Percentiles rank a stretch among this genome's conserved stretches.
Evolutionary conservation across 2,113 vertebrate species (phyloP).

Genomic region (Kryptolebias marmoratus): DNA sequence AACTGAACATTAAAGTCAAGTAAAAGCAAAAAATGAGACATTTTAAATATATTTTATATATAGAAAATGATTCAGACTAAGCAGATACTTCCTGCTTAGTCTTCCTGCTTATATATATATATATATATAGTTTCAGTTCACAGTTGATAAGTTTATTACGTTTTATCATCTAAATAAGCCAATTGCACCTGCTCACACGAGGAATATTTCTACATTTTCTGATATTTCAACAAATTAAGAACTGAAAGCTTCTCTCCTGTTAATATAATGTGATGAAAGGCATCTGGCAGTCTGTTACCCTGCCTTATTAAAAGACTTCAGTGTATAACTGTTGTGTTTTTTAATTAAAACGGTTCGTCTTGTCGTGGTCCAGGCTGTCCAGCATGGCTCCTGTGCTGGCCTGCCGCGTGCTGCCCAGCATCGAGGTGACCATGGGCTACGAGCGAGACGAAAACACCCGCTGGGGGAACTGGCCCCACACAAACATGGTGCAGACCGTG

Average conservation of each 20-base stretch:
- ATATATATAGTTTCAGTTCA: too few species aligned
- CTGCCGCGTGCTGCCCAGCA: slow-evolving; percentile 72
- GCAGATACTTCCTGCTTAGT: too few species aligned
- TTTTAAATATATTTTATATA: too few species aligned
- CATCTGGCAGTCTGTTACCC: background rate
- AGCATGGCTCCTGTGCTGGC: slow-evolving; percentile 79
- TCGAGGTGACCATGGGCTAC: slow-evolving; percentile 80
- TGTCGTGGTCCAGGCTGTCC: slow-evolving; percentile 63
- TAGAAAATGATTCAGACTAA: too few species aligned
- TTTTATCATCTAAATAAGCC: background rate
- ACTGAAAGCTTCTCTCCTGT: too few species aligned
- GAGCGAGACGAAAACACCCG: slow-evolving; percentile 74
- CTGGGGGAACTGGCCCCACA: slow-evolving; percentile 79
- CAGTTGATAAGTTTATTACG: too few species aligned
- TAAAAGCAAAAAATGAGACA: background rate
- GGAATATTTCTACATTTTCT: background rate
- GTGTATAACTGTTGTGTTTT: background rate
- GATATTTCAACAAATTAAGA: too few species aligned
- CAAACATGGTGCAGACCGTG: slow-evolving; percentile 76
- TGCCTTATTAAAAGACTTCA: background rate
- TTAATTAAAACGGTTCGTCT: background rate
- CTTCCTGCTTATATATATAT: too few species aligned
- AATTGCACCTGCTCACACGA: background rate
- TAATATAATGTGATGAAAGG: background rate
- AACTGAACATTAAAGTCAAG: background rate